A percentile compares a stretch with the other conserved stretches of the same genome.
Conservation (phyloP, 2,888 invertebrate genomes). For the Nephrotoma flavescens region DNA sequence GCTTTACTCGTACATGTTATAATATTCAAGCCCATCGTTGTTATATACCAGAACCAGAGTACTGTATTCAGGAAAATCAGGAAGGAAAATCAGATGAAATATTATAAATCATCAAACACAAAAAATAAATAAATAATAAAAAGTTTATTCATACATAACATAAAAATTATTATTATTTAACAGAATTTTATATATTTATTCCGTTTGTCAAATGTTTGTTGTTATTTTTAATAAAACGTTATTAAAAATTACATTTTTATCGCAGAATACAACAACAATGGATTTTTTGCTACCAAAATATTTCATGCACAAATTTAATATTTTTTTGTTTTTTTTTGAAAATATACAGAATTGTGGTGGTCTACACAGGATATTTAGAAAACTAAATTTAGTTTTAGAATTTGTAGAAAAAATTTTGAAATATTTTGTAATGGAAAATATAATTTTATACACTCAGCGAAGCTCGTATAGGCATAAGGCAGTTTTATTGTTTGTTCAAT, state of each 20-base stretch:
- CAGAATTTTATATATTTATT: background rate
- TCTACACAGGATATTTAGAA: background rate
- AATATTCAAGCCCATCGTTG: background rate
- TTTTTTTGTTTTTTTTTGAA: background rate
- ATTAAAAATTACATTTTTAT: background rate
- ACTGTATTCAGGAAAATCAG: background rate
- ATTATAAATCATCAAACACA: background rate
- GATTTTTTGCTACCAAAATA: background rate
- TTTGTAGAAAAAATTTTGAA: background rate
- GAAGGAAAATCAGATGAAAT: background rate
- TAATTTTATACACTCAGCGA: too few species aligned
- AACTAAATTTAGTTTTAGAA: background rate
- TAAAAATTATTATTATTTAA: background rate
- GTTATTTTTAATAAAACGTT: too few species aligned
- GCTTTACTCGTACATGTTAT: background rate
- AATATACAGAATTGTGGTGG: background rate
- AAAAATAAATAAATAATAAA: background rate
- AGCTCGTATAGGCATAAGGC: too few species aligned
- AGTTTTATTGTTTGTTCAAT: too few species aligned
- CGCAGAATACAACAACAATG: background rate
- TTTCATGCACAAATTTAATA: background rate
- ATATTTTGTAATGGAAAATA: too few species aligned
- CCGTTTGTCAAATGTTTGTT: background rate
- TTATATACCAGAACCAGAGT: background rate
- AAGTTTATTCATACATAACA: background rate